Base-by-base conservation (phyloP, 2,888 invertebrate genomes). In the Drosophila maculinotata region DNA sequence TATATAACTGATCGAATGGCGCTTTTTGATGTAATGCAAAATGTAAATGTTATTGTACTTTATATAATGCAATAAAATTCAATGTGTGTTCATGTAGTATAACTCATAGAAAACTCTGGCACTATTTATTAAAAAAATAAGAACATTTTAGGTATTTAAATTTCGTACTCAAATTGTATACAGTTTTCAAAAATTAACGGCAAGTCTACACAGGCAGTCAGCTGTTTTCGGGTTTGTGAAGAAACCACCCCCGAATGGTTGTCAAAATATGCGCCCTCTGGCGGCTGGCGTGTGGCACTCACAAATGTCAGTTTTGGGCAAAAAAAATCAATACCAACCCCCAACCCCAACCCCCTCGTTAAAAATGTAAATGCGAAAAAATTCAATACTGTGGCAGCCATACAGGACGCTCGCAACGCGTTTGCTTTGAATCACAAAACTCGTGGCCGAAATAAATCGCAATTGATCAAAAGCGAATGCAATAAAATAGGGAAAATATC, bases 311-410 rank as follows among this genome's bases (percentile, higher is more conserved):
- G 69, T 73, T 72, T 71, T 72, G 66, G 51, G 56, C 74, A 69
- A 87, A 89, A 90, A 90, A 91, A 90, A 91, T 91, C 91, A 88
- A 90, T 91, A 81, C 72, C 80, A 86, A 88, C 83, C 80, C 87
- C 86, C 79, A 85, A 71, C 84, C 87, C 75, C 74, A 74, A 54
- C 62, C 80, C 86, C 71, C 89, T 90, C 88, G 85, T 87, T 77
- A 83, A 88, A 88, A 90, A 89, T 84, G 87, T 87, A 88, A 88
- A 85, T 83, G 84, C 88, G 85, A 88, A 89, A 85, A 88, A 87
- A 87, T 90, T 89, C 89, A 90, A 90, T 89, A 90, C 77, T 86
- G 82, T 87, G 45, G 87, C 84, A 89, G 79, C 89, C 87, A 87
- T 71, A 88, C 88, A 82, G 86, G 69, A 79, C 77, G 84, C 68